phyloP scores from a whole-genome alignment of 2,797 vertebrate species.

The Tadarida brasiliensis region DNA sequence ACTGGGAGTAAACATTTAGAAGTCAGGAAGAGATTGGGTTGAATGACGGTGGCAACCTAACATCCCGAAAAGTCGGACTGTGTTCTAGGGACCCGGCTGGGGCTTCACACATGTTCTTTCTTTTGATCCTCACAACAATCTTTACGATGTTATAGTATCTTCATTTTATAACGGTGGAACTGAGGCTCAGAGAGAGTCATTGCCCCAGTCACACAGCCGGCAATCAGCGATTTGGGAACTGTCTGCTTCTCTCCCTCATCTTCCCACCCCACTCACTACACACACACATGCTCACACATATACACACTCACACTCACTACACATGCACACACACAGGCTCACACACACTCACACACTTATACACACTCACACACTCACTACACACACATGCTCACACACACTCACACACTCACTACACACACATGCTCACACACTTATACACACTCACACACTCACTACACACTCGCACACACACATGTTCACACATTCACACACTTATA shows the following conservation, averaged over 20 bases:
- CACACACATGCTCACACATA: not conserved
- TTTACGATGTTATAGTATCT: constrained; percentile 26
- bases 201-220: not conserved
- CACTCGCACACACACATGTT: too few relatives aligned
- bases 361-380: too few relatives aligned
- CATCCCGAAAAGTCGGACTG: too few relatives aligned
- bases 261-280: not conserved
- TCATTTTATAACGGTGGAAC: not conserved
- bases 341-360: too few relatives aligned
- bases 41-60: not conserved
- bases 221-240: not conserved
- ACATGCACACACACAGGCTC: too few relatives aligned
- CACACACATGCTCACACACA: too few relatives aligned
- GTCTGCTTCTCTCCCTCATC: not conserved
- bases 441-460: too few relatives aligned
- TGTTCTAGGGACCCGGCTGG: not conserved
- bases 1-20: rapidly evolving
- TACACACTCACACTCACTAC: too few relatives aligned
- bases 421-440: too few relatives aligned
- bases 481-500: too few relatives aligned
- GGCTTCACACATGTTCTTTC: not conserved
- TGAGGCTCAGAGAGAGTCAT: constrained; percentile 27
- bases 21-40: not conserved
- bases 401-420: too few relatives aligned
- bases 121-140: constrained; percentile 29